Percentiles rank a stretch among this genome's conserved stretches.
phyloP scores from a whole-genome alignment of 2,888 invertebrate genomes.

The Arrhopalites spinosus region DNA sequence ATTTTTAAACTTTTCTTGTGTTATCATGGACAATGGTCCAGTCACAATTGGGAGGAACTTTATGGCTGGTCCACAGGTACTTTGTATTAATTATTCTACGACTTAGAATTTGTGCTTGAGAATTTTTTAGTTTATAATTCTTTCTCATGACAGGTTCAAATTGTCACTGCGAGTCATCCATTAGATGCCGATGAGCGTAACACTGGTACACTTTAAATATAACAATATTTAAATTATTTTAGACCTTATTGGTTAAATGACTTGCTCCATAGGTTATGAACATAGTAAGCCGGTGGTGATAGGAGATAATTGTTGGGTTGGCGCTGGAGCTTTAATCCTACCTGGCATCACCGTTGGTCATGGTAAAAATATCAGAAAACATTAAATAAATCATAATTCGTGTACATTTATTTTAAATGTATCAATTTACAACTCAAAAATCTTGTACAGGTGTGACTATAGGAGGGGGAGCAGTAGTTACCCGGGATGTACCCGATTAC shows the following conservation, averaged over 20 bases:
- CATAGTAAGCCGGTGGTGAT: conserved; percentile 45
- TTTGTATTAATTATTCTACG: too few relatives aligned
- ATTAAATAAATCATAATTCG: conserved; percentile 10
- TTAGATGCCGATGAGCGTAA: conserved; percentile 40
- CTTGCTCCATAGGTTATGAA: conserved; percentile 39
- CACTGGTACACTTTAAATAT: too few relatives aligned
- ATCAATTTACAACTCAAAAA: too few relatives aligned
- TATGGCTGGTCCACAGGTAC: conserved; percentile 47
- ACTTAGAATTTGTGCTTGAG: too few relatives aligned
- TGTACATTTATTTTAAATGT: background rate
- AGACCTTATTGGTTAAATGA: too few relatives aligned
- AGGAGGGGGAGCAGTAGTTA: conserved; percentile 50
- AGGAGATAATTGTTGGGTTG: conserved; percentile 51
- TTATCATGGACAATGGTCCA: conserved; percentile 39
- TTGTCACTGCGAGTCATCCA: conserved; percentile 52
- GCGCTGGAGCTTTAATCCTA: conserved; percentile 47
- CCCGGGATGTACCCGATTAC: conserved; percentile 45
- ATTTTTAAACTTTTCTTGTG: conserved; percentile 50
- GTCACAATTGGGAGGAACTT: conserved; percentile 43
- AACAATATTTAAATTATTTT: too few relatives aligned
- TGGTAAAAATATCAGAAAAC: too few relatives aligned
- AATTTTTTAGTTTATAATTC: too few relatives aligned
- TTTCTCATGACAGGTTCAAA: too few relatives aligned
- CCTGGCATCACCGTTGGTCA: too few relatives aligned
- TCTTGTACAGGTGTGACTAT: conserved; percentile 49